Conservation (phyloP, 2,113 vertebrate species). For the Leiothrix lutea region DNA sequence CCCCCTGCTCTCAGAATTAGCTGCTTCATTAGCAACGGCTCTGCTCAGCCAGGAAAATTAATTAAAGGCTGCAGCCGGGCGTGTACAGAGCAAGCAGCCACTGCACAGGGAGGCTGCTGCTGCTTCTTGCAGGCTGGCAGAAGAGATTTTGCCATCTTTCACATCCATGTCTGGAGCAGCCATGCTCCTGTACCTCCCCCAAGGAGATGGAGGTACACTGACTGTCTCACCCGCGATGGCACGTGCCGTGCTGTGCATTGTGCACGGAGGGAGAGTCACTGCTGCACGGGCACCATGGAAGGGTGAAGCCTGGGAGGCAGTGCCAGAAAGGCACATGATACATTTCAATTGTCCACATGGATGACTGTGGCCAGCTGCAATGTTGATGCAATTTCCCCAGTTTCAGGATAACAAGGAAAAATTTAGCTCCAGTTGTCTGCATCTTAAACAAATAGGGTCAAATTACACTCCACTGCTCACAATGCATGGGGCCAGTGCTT, state of each 20-base stretch:
- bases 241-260: fast-evolving
- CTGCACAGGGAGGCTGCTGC: neutral
- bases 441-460: neutral
- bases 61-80: constrained; percentile 51
- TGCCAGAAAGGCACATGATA: neutral
- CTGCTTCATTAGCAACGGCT: constrained; percentile 53
- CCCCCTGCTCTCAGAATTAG: constrained; percentile 55
- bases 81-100: neutral
- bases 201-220: neutral
- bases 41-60: constrained; percentile 64
- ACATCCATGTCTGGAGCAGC: neutral
- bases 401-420: neutral
- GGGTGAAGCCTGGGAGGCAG: neutral
- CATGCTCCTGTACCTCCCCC: neutral
- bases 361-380: neutral
- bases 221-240: fast-evolving
- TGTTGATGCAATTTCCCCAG: neutral
- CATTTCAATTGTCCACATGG: fast-evolving
- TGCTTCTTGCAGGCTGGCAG: neutral
- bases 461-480: neutral
- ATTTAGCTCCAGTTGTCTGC: neutral
- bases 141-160: neutral
- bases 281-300: too few species aligned
- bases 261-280: neutral
- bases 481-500: fast-evolving